phyloP scores from a whole-genome alignment of 2,113 vertebrate species.

The Takifugu bimaculatus region DNA sequence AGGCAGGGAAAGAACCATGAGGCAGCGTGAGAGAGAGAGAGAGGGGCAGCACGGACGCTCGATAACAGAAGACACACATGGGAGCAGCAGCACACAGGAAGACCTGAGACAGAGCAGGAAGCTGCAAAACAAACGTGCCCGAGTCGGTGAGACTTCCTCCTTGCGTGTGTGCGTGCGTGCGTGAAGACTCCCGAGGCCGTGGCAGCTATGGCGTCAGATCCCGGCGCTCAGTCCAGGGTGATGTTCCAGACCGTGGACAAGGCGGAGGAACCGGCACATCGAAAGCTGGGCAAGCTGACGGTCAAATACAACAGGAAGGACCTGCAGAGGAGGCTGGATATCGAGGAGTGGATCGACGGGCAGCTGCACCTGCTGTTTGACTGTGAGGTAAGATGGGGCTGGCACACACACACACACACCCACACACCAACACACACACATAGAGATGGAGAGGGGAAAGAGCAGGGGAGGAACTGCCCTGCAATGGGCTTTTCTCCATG shows the following conservation, averaged over 20 bases:
- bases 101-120: constrained; percentile 17
- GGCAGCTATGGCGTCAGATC: constrained; percentile 80
- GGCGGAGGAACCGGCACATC: constrained; percentile 74
- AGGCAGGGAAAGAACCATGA: constrained; percentile 42
- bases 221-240: constrained; percentile 81
- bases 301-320: constrained; percentile 94
- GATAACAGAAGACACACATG: constrained; percentile 48
- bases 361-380: constrained; percentile 91
- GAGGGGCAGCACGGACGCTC: constrained; percentile 33
- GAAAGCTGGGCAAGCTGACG: constrained; percentile 88
- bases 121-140: constrained; percentile 16
- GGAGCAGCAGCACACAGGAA: constrained; percentile 28
- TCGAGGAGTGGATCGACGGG: constrained; percentile 91
- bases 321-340: constrained; percentile 89
- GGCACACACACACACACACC: constrained; percentile 12
- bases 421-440: constrained; percentile 4
- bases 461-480: constrained; percentile 9
- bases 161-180: constrained; percentile 14
- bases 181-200: constrained; percentile 58
- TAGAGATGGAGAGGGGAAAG: constrained; percentile 12
- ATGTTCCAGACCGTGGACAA: constrained; percentile 82
- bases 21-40: constrained; percentile 34
- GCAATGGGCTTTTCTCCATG: constrained; percentile 20
- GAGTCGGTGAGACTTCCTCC: constrained; percentile 8
- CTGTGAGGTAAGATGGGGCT: constrained; percentile 79